Percentiles rank a stretch among this genome's conserved stretches.
Evolutionary conservation across 2,888 invertebrate species (phyloP).

Genomic region (Apamea monoglypha): DNA sequence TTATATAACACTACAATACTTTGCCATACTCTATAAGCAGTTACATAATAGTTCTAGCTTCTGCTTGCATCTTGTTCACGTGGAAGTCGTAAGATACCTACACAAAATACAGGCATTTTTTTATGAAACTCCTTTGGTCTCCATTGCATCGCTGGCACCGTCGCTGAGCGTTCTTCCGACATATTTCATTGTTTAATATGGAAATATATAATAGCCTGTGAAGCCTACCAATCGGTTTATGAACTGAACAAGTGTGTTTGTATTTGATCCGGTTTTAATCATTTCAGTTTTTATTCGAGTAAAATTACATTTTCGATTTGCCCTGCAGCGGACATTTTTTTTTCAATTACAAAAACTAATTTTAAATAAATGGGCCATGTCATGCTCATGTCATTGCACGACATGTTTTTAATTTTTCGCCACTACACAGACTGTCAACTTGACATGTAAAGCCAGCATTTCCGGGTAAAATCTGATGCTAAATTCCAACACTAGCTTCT

Average conservation of each 20-base stretch:
- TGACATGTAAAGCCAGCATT: conserved; percentile 4
- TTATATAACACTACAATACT: not conserved
- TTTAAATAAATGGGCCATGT: conserved; percentile 11
- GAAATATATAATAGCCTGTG: not conserved
- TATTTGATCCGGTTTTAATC: not conserved
- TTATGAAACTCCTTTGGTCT: too few species aligned
- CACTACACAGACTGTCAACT: conserved; percentile 3
- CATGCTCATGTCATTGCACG: conserved; percentile 8
- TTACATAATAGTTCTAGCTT: not conserved
- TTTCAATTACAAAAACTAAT: not conserved
- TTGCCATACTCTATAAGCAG: not conserved
- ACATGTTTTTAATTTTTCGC: conserved; percentile 38
- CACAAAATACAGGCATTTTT: too few species aligned
- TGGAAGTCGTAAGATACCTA: too few species aligned
- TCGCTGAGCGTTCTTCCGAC: too few species aligned
- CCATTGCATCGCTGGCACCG: too few species aligned
- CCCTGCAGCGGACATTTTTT: not conserved
- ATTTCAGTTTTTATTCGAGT: conserved; percentile 1
- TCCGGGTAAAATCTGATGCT: conserved; percentile 15
- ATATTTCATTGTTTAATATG: conserved; percentile 8
- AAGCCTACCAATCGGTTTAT: not conserved
- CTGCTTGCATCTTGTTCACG: not conserved
- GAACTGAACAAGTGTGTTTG: not conserved
- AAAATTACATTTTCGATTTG: not conserved
- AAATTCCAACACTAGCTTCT: conserved; percentile 4